Conservation (phyloP, 1,140 invertebrate genomes). For the Saccostrea glomerata region DNA sequence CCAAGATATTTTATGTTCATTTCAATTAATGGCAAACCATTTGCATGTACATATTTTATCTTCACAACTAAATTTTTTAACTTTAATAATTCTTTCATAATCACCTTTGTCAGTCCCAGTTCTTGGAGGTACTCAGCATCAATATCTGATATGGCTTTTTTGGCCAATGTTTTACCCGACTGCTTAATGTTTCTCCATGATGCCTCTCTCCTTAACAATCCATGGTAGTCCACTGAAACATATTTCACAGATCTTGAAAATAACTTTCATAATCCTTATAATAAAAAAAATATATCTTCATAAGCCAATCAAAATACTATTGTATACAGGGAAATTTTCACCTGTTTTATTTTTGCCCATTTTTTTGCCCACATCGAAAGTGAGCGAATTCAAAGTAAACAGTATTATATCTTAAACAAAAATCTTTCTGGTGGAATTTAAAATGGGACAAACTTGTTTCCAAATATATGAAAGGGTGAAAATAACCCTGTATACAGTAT, state of each 20-base stretch:
- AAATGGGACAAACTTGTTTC: too few species aligned
- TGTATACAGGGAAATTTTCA: too few species aligned
- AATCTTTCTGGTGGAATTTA: too few species aligned
- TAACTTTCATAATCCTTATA: too few species aligned
- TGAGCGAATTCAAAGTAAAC: too few species aligned
- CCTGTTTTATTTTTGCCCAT: too few species aligned
- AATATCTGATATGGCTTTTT: not conserved
- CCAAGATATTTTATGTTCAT: not conserved
- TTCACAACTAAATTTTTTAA: not conserved
- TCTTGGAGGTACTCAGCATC: not conserved
- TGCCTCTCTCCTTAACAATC: constrained; percentile 10
- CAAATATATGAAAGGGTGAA: too few species aligned
- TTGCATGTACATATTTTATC: not conserved
- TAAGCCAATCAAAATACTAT: too few species aligned
- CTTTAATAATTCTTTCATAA: not conserved
- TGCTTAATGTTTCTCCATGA: constrained; percentile 16
- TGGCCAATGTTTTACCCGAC: constrained; percentile 26
- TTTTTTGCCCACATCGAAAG: constrained; percentile 35
- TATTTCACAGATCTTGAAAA: not conserved
- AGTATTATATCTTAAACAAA: too few species aligned
- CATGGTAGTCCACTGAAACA: not conserved
- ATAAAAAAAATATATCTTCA: too few species aligned
- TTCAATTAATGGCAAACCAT: not conserved
- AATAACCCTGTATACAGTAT: too few species aligned
- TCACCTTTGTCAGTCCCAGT: constrained; percentile 23